These are phyloP conservation scores for Tenthredo amoena DNA, from an alignment of 2,888 invertebrate species.

Conservation along the genomic window DNA sequence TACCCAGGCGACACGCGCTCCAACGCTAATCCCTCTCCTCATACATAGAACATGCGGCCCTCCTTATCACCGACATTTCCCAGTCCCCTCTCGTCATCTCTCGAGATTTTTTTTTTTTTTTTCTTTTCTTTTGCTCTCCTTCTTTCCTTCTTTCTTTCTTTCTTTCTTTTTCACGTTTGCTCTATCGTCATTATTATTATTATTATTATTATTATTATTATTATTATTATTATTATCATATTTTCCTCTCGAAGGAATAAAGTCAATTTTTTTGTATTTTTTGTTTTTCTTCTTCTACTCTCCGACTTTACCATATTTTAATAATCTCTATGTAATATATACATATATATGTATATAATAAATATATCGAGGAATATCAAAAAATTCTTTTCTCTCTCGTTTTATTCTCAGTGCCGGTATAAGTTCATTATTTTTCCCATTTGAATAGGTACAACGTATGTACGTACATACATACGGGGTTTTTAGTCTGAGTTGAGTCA, in stretches of 20 bases:
- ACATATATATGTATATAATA: too few species aligned
- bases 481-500: too few species aligned
- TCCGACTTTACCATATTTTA: too few species aligned
- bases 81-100: conserved; percentile 11
- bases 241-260: neutral
- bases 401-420: too few species aligned
- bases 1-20: conserved; percentile 49
- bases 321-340: too few species aligned
- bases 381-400: too few species aligned
- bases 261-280: neutral
- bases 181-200: neutral
- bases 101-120: neutral
- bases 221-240: neutral
- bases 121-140: neutral
- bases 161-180: neutral
- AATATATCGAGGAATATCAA: too few species aligned
- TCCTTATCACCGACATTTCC: conserved; percentile 46
- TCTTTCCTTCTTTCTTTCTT: neutral
- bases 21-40: conserved; percentile 43
- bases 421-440: too few species aligned
- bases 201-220: neutral
- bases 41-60: conserved; percentile 48
- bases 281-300: neutral
- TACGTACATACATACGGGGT: too few species aligned
- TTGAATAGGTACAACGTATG: too few species aligned